Conservation (phyloP, 1,140 invertebrate species). For the Ooceraea biroi region DNA sequence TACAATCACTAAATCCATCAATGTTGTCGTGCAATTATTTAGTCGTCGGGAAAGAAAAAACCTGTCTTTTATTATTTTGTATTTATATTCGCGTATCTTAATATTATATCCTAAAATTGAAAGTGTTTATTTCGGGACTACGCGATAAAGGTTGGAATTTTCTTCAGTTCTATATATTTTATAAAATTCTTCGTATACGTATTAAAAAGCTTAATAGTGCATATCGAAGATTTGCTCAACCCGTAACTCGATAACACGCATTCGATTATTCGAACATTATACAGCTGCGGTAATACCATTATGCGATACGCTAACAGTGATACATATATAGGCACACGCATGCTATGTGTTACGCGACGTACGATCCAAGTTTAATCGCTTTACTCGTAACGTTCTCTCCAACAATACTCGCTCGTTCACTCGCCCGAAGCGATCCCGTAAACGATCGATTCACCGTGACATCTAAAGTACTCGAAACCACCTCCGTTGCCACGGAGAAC, state of each 20-base stretch:
- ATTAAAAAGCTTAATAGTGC: background rate
- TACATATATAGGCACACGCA: background rate
- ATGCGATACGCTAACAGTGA: background rate
- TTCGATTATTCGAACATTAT: conserved; percentile 21
- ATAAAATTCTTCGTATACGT: background rate
- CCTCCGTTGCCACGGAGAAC: conserved; percentile 15
- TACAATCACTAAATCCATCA: background rate
- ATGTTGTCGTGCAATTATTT: background rate
- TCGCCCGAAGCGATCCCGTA: conserved; percentile 19
- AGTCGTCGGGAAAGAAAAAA: background rate
- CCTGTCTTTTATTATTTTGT: background rate
- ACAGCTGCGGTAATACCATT: conserved; percentile 4
- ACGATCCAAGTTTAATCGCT: conserved; percentile 47
- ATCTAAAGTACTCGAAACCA: conserved; percentile 50
- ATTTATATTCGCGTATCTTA: too few relatives aligned
- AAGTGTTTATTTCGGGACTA: background rate
- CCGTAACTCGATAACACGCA: conserved; percentile 18
- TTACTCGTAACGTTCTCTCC: conserved; percentile 38
- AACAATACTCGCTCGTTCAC: conserved; percentile 37
- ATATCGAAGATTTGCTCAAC: conserved; percentile 24
- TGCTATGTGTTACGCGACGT: conserved; percentile 12
- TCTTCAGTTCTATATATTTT: background rate
- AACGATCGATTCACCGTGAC: conserved; percentile 50
- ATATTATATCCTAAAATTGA: background rate
- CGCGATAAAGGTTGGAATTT: background rate